A percentile compares a stretch with the other conserved stretches of the same genome.
phyloP scores from a whole-genome alignment of 2,113 vertebrate species.

The Chaetura pelagica region DNA sequence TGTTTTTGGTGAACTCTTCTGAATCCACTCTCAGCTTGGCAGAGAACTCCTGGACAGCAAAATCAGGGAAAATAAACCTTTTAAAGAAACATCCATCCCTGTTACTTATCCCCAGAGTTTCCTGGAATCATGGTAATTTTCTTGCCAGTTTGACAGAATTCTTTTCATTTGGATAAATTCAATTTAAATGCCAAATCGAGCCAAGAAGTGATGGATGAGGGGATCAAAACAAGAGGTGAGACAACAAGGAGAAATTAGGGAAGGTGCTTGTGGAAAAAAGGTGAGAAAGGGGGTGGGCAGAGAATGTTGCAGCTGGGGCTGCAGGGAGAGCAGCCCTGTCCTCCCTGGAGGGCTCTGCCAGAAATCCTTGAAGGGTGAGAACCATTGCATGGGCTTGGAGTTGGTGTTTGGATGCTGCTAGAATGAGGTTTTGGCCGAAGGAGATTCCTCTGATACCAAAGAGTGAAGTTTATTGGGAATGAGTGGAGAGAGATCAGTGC shows the following conservation, averaged over 20 bases:
- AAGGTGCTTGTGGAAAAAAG: not conserved
- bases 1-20: not conserved
- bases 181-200: not conserved
- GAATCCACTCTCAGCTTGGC: conserved; percentile 23
- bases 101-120: conserved; percentile 23
- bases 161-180: not conserved
- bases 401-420: not conserved
- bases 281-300: not conserved
- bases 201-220: not conserved
- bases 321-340: not conserved
- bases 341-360: not conserved
- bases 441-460: not conserved
- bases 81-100: conserved; percentile 13
- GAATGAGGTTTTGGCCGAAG: not conserved
- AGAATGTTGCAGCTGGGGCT: accelerated
- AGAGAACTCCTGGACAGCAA: not conserved
- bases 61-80: conserved; percentile 23
- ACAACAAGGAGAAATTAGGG: not conserved
- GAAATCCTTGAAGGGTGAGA: not conserved
- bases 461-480: not conserved
- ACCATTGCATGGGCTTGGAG: not conserved
- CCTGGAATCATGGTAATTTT: not conserved
- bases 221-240: not conserved
- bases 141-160: conserved; percentile 14
- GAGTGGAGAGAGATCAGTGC: not conserved